These are phyloP conservation scores for Cheirogaleus major DNA, from an alignment of 2,797 vertebrate species.

Conservation along the genomic window DNA sequence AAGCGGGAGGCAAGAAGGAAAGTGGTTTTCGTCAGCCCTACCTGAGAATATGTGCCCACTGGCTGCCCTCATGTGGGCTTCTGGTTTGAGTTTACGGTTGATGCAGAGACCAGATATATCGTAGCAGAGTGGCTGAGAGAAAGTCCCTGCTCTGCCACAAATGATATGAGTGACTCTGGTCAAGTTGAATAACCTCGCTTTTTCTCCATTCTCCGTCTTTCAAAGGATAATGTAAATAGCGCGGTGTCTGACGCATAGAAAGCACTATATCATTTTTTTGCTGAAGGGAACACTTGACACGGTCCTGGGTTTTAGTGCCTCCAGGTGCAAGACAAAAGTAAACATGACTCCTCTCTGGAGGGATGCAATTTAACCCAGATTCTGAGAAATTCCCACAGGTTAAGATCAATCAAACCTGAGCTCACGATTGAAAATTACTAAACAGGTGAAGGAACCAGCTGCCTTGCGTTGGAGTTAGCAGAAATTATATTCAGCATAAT, in stretches of 20 bases:
- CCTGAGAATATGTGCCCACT: neutral
- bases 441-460: no score
- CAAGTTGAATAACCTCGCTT: neutral
- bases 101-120: accelerated
- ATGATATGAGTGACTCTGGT: neutral
- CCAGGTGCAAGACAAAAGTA: neutral
- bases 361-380: accelerated
- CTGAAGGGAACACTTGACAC: no score
- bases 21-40: neutral
- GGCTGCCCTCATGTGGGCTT: accelerated
- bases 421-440: neutral
- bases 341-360: no score
- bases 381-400: accelerated
- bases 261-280: neutral
- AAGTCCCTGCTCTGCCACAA: neutral
- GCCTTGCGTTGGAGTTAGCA: accelerated
- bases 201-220: neutral
- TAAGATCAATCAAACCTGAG: neutral
- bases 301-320: neutral
- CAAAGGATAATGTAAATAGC: accelerated
- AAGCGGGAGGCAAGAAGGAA: neutral
- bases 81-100: neutral
- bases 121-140: neutral
- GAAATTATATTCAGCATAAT: neutral
- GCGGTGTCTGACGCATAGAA: neutral